Evolutionary conservation across 1,140 invertebrate species (phyloP).

Genomic region (Bradynema listronoti): DNA sequence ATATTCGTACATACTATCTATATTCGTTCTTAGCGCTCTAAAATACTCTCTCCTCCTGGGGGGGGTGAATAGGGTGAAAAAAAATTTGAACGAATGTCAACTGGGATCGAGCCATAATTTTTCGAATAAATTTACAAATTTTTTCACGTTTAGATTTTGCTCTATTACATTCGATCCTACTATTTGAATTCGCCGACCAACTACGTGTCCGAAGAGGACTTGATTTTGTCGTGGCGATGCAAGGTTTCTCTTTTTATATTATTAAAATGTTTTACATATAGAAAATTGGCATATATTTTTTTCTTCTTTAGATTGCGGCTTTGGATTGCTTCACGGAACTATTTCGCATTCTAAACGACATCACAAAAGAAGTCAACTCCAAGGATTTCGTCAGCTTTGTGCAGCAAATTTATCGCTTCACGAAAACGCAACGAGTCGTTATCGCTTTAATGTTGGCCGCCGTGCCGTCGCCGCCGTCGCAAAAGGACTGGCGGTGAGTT

Average conservation of each 20-base stretch:
- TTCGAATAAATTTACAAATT: conserved; percentile 6
- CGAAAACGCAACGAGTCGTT: conserved; percentile 80
- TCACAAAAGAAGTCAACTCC: conserved; percentile 72
- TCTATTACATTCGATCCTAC: conserved; percentile 55
- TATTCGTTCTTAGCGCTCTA: too few relatives aligned
- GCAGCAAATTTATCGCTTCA: conserved; percentile 71
- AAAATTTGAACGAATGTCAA: too few relatives aligned
- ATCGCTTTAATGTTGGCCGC: conserved; percentile 75
- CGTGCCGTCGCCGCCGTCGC: conserved; percentile 65
- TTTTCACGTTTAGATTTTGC: conserved; percentile 41
- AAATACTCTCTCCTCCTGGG: too few relatives aligned
- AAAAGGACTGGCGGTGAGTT: conserved; percentile 37
- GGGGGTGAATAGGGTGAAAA: too few relatives aligned
- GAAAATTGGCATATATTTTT: conserved; percentile 1
- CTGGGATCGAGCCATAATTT: too few relatives aligned
- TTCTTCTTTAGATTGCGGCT: conserved; percentile 45
- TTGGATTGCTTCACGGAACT: conserved; percentile 73
- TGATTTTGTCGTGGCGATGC: conserved; percentile 50
- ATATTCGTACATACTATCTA: too few relatives aligned
- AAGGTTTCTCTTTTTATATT: conserved; percentile 25
- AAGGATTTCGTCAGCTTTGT: conserved; percentile 75
- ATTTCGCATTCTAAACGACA: conserved; percentile 70
- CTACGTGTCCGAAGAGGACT: conserved; percentile 43
- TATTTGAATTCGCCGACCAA: conserved; percentile 56
- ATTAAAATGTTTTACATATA: background rate